Base-by-base conservation (phyloP, 2,113 vertebrate species). In the Rhombomys opimus region DNA sequence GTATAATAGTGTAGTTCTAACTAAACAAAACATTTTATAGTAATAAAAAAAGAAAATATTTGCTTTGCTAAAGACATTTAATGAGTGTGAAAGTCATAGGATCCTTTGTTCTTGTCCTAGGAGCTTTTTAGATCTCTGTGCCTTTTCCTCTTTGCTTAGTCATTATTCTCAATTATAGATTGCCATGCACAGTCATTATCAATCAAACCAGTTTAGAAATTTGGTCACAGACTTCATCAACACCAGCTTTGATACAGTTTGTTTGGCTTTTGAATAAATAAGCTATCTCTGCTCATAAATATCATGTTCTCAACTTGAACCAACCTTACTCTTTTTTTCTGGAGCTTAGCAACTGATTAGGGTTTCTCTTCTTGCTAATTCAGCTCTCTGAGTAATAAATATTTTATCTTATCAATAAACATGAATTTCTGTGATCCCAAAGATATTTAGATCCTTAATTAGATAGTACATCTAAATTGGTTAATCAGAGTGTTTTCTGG, bases 331-430 rank as follows among this genome's bases (percentile, higher is more conserved):
- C 90, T 97, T 93, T 97, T 96, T 94, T 95, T 96, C 59, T 94
- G 46, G 65, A 52, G 97, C 77, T 97, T 95, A 96, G 90, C 81
- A 84, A 96, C 95, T 97, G 92, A 82, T 73, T 97, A 97, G 85
- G 84, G 13, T 92, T 22, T 90, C 86, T 77, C 96, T 95, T 95
- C 97, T 97, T 95, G 65, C 50, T 97, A 97, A 97, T 98, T 98
- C 97, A 96, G 32, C 57, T 98, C 97, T 98, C 94, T 96, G 52
- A 90, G 46, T 97, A 97, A 97, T 97, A 98, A 98, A 97, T 97
- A 98, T 98, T 98, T 98, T 97, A 97, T 95, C 97, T 98, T 98
- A 97, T 97, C 97, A 97, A 98, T 98, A 98, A 98, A 97, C 94
- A 97, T 98, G 95, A 98, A 97, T 98, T 98, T 98, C 96, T 94